phyloP scores from a whole-genome alignment of 92 coral and sea anemone genomes.

The Nematostella vectensis region DNA sequence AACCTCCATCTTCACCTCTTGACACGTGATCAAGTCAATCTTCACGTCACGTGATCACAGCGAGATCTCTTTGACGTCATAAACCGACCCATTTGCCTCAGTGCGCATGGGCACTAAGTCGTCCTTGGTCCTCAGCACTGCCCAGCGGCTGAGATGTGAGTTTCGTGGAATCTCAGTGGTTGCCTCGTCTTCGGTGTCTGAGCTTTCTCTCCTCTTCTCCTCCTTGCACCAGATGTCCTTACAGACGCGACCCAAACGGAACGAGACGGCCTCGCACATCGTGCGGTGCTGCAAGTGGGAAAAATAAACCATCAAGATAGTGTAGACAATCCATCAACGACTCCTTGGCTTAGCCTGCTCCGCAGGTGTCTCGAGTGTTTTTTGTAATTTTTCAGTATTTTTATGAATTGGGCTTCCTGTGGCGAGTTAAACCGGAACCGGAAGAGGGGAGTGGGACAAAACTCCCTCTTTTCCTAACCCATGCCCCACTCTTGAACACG shows the following conservation, averaged over 20 bases:
- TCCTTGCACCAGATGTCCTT: constrained; percentile 16
- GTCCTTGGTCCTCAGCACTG: neutral
- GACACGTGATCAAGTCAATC: too few species aligned
- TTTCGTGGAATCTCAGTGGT: neutral
- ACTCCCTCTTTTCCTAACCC: too few species aligned
- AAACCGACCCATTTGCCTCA: neutral
- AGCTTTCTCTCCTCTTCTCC: constrained; percentile 3
- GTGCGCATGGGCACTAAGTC: neutral
- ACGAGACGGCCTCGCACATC: constrained; percentile 18
- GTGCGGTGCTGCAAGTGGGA: constrained; percentile 15
- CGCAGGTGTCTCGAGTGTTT: too few species aligned
- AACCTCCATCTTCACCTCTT: too few species aligned
- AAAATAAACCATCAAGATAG: too few species aligned
- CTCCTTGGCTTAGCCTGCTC: neutral
- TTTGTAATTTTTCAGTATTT: too few species aligned
- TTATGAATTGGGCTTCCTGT: too few species aligned
- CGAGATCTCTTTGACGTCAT: neutral
- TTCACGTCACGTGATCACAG: too few species aligned
- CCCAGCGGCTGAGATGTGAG: neutral
- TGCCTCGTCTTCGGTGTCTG: constrained; percentile 3
- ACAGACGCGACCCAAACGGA: constrained; percentile 13
- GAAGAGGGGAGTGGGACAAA: too few species aligned
- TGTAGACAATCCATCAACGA: too few species aligned
- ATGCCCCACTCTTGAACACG: too few species aligned
- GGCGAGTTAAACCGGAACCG: too few species aligned